Percentiles rank a stretch among this genome's conserved stretches.
Evolutionary conservation across 2,113 vertebrate genomes (phyloP).

Genomic region (Lagenorhynchus albirostris): DNA sequence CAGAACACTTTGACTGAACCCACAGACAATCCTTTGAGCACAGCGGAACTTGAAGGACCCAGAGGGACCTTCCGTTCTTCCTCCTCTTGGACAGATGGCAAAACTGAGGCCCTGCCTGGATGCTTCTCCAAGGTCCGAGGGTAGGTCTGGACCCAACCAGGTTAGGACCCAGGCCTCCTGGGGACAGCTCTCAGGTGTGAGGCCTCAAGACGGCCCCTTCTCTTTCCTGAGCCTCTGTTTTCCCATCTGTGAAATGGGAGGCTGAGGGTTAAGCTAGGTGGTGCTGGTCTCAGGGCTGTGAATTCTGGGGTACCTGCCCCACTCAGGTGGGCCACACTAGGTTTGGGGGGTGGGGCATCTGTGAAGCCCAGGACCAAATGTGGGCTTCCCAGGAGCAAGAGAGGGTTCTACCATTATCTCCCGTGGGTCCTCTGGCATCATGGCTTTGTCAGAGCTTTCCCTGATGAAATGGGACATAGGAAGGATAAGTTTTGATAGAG

Average conservation of each 20-base stretch:
- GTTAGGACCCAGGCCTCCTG: neutral
- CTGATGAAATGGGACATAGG: neutral
- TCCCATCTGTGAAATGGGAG: neutral
- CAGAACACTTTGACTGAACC: too few species aligned
- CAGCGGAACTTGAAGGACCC: neutral
- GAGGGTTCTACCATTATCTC: neutral
- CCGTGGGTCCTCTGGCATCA: too few species aligned
- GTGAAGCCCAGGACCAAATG: neutral
- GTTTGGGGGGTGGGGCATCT: neutral
- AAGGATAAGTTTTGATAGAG: neutral
- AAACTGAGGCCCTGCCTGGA: neutral
- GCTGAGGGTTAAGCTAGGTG: neutral
- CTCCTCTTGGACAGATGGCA: neutral
- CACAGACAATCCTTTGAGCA: neutral
- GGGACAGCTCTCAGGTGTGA: neutral
- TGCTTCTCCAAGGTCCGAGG: neutral
- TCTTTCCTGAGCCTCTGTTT: neutral
- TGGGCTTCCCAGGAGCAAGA: neutral
- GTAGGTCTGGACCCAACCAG: rapidly evolving
- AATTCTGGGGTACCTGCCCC: neutral
- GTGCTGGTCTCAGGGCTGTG: neutral
- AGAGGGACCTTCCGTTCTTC: neutral
- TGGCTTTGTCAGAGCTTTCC: too few species aligned
- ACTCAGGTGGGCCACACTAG: rapidly evolving
- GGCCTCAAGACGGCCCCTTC: neutral